phyloP scores from a whole-genome alignment of 2,888 invertebrate species.

The Tetranychus piercei region DNA sequence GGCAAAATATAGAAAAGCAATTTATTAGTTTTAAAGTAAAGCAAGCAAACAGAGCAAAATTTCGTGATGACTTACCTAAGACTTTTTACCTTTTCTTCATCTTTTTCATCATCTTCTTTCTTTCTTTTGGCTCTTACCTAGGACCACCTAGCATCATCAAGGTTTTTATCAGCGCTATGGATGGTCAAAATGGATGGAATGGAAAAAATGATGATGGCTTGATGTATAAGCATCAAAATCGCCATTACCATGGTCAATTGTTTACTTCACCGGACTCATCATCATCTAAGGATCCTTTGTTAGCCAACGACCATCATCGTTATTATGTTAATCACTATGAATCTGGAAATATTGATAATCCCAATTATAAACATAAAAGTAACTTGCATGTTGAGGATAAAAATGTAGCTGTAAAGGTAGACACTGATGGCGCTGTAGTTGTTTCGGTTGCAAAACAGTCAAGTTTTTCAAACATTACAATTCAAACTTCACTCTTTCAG shows the following conservation, averaged over 20 bases:
- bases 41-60: neutral
- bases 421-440: too few species aligned
- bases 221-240: neutral
- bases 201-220: neutral
- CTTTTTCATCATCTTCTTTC: neutral
- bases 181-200: neutral
- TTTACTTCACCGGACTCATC: neutral
- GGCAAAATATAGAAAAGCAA: neutral
- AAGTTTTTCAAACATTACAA: too few species aligned
- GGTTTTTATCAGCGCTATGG: neutral
- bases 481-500: too few species aligned
- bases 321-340: too few species aligned
- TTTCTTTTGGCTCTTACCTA: neutral
- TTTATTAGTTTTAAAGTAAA: neutral
- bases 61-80: neutral
- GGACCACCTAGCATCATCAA: neutral
- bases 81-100: neutral
- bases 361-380: too few species aligned
- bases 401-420: too few species aligned
- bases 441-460: too few species aligned
- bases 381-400: too few species aligned
- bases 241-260: neutral
- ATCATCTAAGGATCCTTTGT: neutral
- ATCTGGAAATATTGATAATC: too few species aligned
- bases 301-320: neutral